Evolutionary conservation across 2,888 invertebrate genomes (phyloP), one percentile per base, ranked within the genome.

Genomic region (Hoplodrina blanda): DNA sequence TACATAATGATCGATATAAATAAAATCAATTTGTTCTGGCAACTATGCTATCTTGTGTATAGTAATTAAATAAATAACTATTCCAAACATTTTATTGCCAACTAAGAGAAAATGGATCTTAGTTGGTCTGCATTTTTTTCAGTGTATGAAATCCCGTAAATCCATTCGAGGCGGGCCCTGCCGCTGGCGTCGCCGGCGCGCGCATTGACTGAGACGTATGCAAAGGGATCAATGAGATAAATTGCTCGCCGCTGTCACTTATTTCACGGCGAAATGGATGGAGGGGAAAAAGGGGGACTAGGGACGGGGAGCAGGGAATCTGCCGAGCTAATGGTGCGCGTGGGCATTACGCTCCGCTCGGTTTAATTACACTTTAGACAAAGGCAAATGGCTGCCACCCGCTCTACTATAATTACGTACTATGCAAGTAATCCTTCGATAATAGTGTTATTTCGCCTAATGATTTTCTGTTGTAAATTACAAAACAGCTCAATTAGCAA

Each of bases 171-270:
- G 86, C 86, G 84, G 83, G 86, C 84, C 68, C 67, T 80, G 74
- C 77, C 71, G 69, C 57, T 69, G 68, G 78, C 78, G 80, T 83
- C 83, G 83, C 83, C 84, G 85, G 85, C 87, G 88, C 87, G 87
- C 88, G 90, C 91, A 91, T 86, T 93, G 93, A 94, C 94, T 93
- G 92, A 94, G 93, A 94, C 90, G 91, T 93, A 94, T 94, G 93
- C 93, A 92, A 91, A 93, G 91, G 93, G 94, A 94, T 94, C 93
- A 94, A 93, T 93, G 91, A 93, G 93, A 95, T 92, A 92, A 91
- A 95, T 95, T 91, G 91, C 91, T 89, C 88, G 86, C 88, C 90
- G 87, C 90, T 92, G 91, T 92, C 93, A 92, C 92, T 93, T 93
- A 91, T 92, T 92, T 91, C 87, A 89, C 89, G 87, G 87, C 84